A percentile compares a stretch with the other conserved stretches of the same genome.
Conservation (phyloP, 2,888 invertebrate genomes). For the Alloscopus bannaensis region DNA sequence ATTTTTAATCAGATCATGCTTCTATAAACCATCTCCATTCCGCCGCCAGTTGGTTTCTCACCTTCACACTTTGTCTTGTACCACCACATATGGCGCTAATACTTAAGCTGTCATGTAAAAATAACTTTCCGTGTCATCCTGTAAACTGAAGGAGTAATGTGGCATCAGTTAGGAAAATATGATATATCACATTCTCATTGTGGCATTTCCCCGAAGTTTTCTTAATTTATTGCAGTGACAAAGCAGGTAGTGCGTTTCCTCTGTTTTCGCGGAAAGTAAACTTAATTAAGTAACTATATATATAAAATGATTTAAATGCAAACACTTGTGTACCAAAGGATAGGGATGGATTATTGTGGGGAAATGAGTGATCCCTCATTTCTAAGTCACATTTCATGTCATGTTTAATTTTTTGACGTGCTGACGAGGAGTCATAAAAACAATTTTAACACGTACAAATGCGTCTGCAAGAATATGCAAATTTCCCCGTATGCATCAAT, state of each 20-base stretch:
- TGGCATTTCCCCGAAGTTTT: too few species aligned
- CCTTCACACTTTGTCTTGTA: conserved; percentile 31
- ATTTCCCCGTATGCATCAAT: too few species aligned
- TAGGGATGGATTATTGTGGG: neutral
- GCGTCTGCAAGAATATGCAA: too few species aligned
- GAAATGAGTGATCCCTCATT: conserved; percentile 46
- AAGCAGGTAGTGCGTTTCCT: conserved; percentile 4
- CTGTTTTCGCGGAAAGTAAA: conserved; percentile 40
- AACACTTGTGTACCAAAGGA: too few species aligned
- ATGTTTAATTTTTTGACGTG: conserved; percentile 41
- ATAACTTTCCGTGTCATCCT: conserved; percentile 1
- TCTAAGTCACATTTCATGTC: conserved; percentile 52
- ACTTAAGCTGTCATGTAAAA: neutral
- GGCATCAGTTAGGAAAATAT: conserved; percentile 50
- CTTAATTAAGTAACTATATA: conserved; percentile 56
- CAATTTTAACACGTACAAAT: neutral
- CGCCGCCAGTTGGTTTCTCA: conserved; percentile 13
- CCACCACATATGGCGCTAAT: neutral
- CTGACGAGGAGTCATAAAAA: neutral
- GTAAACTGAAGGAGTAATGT: neutral
- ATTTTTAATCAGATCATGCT: conserved; percentile 14
- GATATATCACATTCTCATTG: too few species aligned
- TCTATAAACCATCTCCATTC: neutral
- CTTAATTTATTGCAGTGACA: too few species aligned
- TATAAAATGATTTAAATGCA: conserved; percentile 42